Evolutionary conservation across 2,888 invertebrate genomes (phyloP).

Genomic region (Muscina levida): DNA sequence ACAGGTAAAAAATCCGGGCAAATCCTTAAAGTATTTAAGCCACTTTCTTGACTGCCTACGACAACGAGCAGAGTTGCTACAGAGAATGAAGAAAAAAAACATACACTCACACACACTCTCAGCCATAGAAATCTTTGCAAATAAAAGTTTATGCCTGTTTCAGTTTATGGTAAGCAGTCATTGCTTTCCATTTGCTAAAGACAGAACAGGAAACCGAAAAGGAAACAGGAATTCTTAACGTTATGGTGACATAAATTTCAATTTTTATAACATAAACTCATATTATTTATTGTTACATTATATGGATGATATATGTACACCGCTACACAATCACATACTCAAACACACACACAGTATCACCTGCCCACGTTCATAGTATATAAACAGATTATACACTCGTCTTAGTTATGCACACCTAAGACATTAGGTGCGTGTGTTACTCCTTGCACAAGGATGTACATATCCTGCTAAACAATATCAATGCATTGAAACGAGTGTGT

Average conservation of each 20-base stretch:
- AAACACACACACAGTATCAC: too few relatives aligned
- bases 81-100: slow-evolving; percentile 22
- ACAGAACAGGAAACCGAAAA: too few relatives aligned
- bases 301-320: slow-evolving; percentile 3
- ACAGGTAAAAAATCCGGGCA: not conserved
- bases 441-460: not conserved
- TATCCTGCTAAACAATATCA: not conserved
- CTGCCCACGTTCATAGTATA: too few relatives aligned
- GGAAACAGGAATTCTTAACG: slow-evolving; percentile 18
- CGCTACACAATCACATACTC: too few relatives aligned
- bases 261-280: slow-evolving; percentile 37
- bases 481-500: not conserved
- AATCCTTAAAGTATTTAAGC: slow-evolving; percentile 32
- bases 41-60: slow-evolving; percentile 27
- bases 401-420: too few relatives aligned
- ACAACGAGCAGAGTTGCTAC: not conserved
- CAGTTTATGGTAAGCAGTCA: not conserved
- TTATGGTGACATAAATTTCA: slow-evolving; percentile 32
- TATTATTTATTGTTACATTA: slow-evolving; percentile 35
- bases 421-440: not conserved
- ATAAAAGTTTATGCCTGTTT: slow-evolving; percentile 36
- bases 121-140: slow-evolving; percentile 32
- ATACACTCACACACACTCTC: too few relatives aligned
- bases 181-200: too few relatives aligned
- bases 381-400: too few relatives aligned